Evolutionary conservation across 2,888 invertebrate species (phyloP), one percentile per base, ranked within the genome.

Genomic region (Suillia variegata): DNA sequence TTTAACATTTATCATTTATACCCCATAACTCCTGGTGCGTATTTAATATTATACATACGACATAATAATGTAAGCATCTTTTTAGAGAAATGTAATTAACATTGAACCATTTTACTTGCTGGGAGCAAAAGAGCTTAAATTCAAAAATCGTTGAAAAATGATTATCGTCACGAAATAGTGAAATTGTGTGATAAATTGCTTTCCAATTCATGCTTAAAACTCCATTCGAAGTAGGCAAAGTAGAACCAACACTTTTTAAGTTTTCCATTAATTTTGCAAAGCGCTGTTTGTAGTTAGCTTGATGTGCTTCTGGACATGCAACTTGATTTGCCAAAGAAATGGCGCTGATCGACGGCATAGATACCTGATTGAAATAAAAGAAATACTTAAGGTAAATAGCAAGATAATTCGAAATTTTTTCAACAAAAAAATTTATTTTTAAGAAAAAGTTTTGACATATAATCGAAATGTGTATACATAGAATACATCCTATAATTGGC

Each of bases 141-240:
- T 68, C 69, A 50, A 77, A 70, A 5, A 75, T 56, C 2, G 59
- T 54, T 0, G 50, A 26, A 31, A 71, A 57, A 38, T 73, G 70
- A 2, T 38, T 48, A 2, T 65, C 66, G 58, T 79, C 80, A 26
- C 66, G 63, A 26, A 78, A 57, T 12, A 69, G 54, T 2, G 62
- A 64, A 20, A 73, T 61, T 1, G 54, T 54, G n/a, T 56, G 24
- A 24, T 66, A 70, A 2, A 78, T 59, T 0, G 73, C 73, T 3
- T 45, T 51, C 31, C 63, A 67, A 67, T 69, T 61, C 0, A 70
- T 54, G 55, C 58, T 13, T 33, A 24, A 8, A 53, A 12, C 24
- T 49, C 22, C n/a, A 50, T 18, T 1, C 54, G 54, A 26, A 47
- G 49, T 1, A 26, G 8, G 63, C 8, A 56, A 59, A 20, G 38